Base-by-base conservation (phyloP, 2,113 vertebrate species). In the Amphiprion percula region DNA sequence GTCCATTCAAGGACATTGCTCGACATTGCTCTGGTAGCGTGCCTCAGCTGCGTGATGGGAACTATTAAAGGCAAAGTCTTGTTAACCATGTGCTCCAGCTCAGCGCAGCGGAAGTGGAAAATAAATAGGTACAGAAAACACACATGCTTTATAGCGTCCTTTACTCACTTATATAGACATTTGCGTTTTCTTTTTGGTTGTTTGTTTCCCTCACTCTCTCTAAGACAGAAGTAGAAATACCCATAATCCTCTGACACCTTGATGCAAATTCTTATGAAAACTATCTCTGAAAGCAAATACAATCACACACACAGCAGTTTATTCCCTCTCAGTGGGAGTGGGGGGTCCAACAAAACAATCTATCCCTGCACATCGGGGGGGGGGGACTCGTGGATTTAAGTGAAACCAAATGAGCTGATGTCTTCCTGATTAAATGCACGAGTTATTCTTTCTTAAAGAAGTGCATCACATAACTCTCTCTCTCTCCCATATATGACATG, bases 11-110 rank as follows among this genome's bases (percentile, higher is more conserved):
- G 91, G 93, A 92, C 89, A 82, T 70, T 52, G 82, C 91, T 85
- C 88, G 89, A 88, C 88, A 87, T 85, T 68, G 69, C 91, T 82
- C 89, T 74, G 86, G 79, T 90, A 90, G 87, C n/a, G 4, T 80
- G 91, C 89, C 3, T 53, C 86, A 86, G 83, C 90, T 73, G 82
- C 80, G 84, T 85, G 93, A 94, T 96, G 93, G 96, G 94, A 96
- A 95, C 91, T 90, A 91, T 95, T 61, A 82, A 90, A 81, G 86
- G 79, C 83, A 78, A 76, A 74, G 86, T 80, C 66, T 92, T 91
- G 90, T 90, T 92, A 92, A 81, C 88, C 66, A 50, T 71, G 71
- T 84, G 74, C 77, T 84, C 49, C 24, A 65, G 82, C 88, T 90
- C 83, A 85, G 72, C 74, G 37, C 62, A 81, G 76, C 46, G 75